These are phyloP conservation scores for Leucoraja ocellata DNA, from an alignment of 2,797 vertebrate genomes.

Conservation along the genomic window DNA sequence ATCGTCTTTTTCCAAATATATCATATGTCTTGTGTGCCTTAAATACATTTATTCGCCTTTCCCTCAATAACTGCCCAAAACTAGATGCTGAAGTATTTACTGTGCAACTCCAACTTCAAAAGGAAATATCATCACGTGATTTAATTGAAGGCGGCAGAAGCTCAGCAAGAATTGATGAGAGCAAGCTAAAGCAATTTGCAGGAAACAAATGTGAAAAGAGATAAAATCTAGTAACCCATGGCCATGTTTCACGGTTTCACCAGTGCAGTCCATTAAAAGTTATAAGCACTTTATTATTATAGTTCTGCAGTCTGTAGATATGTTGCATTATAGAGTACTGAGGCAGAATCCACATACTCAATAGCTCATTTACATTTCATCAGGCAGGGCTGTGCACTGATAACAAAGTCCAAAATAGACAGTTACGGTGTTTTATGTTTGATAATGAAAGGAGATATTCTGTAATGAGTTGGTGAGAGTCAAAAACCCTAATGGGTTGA, in stretches of 20 bases:
- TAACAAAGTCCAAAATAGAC: not conserved
- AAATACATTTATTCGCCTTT: not conserved
- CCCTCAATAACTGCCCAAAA: not conserved
- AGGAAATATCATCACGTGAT: not conserved
- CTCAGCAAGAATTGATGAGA: not conserved
- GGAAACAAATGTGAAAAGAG: conserved; percentile 24
- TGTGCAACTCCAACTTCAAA: not conserved
- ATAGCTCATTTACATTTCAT: conserved; percentile 16
- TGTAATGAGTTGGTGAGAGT: conserved; percentile 21
- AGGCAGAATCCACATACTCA: not conserved
- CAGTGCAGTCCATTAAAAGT: not conserved
- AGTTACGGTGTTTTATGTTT: conserved; percentile 2
- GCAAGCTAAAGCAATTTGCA: conserved; percentile 22
- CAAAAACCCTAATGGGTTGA: not conserved
- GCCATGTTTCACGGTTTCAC: not conserved
- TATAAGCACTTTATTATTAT: not conserved
- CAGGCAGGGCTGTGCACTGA: not conserved
- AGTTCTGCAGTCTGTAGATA: not conserved
- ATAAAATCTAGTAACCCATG: not conserved
- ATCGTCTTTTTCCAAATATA: not conserved
- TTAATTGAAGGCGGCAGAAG: not conserved
- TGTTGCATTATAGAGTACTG: not conserved
- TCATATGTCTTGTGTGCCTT: not conserved
- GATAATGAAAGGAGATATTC: not conserved
- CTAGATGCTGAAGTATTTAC: not conserved